Evolutionary conservation across 2,113 vertebrate species (phyloP).

Genomic region (Cyanoderma ruficeps): DNA sequence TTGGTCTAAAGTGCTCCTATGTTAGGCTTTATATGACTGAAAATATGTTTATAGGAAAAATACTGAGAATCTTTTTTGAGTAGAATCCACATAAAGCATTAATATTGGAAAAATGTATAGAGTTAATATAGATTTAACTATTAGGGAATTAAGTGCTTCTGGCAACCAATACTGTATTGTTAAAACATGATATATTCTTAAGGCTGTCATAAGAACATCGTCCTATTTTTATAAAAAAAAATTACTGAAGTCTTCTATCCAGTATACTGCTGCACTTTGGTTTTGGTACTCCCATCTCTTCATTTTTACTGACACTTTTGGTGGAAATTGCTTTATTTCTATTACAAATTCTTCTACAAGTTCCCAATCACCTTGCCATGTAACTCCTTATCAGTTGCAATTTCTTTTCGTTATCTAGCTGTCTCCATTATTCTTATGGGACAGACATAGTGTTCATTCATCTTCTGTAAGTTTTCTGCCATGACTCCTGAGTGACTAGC

Average conservation of each 20-base stretch:
- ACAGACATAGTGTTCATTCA: neutral
- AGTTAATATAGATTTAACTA: neutral
- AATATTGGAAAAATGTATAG: neutral
- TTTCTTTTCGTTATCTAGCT: neutral
- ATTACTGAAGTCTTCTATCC: neutral
- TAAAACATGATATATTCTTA: neutral
- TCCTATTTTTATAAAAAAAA: neutral
- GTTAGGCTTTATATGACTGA: conserved; percentile 4
- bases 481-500: neutral
- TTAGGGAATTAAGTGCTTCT: neutral
- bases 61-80: conserved; percentile 4
- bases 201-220: neutral
- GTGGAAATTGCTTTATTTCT: neutral
- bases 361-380: neutral
- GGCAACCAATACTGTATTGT: neutral
- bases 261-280: neutral
- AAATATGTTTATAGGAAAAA: neutral
- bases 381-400: neutral
- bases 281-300: neutral
- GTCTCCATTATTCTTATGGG: neutral
- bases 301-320: neutral
- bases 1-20: neutral
- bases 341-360: neutral
- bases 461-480: neutral
- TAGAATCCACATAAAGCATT: conserved; percentile 10